A percentile compares a stretch with the other conserved stretches of the same genome.
Conservation (phyloP, 1,140 invertebrate species). For the Platyscapa corneri region DNA sequence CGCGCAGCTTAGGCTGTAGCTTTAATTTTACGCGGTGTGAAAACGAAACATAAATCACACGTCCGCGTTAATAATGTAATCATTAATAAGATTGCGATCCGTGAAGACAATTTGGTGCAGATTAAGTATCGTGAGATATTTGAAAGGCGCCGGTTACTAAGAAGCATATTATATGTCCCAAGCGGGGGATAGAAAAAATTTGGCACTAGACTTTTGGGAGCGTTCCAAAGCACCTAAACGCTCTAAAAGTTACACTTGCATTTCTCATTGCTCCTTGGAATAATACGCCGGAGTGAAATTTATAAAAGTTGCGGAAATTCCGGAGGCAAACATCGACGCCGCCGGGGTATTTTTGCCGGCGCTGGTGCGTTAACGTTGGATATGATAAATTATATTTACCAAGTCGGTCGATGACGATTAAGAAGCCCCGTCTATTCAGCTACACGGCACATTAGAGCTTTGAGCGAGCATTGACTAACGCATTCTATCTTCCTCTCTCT, state of each 20-base stretch:
- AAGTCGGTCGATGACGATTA: slow-evolving; percentile 33
- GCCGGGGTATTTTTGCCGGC: not conserved
- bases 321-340: not conserved
- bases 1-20: not conserved
- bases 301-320: not conserved
- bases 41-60: not conserved
- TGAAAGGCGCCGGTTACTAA: not conserved
- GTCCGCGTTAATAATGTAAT: not conserved
- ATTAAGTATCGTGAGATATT: not conserved
- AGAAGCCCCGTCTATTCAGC: not conserved
- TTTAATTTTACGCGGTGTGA: not conserved
- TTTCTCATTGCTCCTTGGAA: not conserved
- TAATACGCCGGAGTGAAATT: not conserved
- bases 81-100: not conserved
- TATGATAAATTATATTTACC: slow-evolving; percentile 38
- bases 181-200: not conserved
- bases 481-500: too few relatives aligned
- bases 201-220: not conserved
- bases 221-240: not conserved
- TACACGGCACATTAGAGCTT: not conserved
- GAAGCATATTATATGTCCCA: not conserved
- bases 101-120: not conserved
- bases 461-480: not conserved
- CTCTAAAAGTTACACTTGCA: not conserved
- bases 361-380: not conserved